Evolutionary conservation across 1,140 invertebrate species (phyloP), one percentile per base, ranked within the genome.

Genomic region (Agrypnia vestita): DNA sequence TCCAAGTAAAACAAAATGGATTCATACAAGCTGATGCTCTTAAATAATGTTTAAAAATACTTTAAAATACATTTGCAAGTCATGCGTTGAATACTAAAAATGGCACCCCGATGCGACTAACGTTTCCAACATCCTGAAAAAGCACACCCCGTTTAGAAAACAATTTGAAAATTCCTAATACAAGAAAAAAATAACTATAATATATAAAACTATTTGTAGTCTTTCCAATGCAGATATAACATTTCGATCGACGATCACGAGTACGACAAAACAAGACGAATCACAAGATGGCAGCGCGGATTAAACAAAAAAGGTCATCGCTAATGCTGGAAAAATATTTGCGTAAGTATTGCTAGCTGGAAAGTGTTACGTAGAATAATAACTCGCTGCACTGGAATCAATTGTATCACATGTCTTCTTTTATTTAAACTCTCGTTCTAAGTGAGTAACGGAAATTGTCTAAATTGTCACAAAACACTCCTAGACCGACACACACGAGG

Each of bases 141-240:
- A 69, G 64, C 43, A 47, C 64, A 69, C 64, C 46, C 44, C n/a
- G 46, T 46, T 46, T 17, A 69, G 11, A 47, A 69, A 17, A 69
- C 9, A 46, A n/a, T 69, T 46, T 46, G n/a, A 46, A 69, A 69
- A 69, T 69, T 9, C n/a, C 12, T 17, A 6, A 69, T 46, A 46
- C 4, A 17, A 46, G 7, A 69, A 67, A 61, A 55, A 56, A 56
- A n/a, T n/a, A 55, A 35, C 19, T 43, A 62, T 62, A 62, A 35
- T 35, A 35, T 35, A 35, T 35, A 35, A 3, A 35, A 35, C 25
- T 35, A 12, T 15, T 15, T 51, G n/a, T 51, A 51, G 49, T 51
- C 49, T 51, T 51, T 51, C 49, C 49, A 51, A 51, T 51, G 49
- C 49, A 15, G 49, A 51, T 51, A 51, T 35, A 35, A 35, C 25